These are phyloP conservation scores for Leuciscus idus DNA, from an alignment of 2,113 vertebrate genomes.

Conservation along the genomic window DNA sequence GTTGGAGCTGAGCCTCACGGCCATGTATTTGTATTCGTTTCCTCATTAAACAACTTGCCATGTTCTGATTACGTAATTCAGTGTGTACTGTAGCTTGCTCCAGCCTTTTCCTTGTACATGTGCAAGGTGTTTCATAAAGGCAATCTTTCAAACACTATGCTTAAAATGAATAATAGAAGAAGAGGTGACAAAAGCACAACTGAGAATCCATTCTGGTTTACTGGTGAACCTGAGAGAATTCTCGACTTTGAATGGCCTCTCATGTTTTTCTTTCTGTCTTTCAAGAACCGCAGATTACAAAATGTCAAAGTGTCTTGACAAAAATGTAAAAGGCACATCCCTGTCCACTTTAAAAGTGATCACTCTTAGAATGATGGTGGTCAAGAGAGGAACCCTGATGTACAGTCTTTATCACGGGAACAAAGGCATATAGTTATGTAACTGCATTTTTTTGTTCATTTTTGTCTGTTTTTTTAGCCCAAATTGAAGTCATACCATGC, in stretches of 20 bases:
- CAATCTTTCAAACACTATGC: neutral
- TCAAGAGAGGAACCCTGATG: neutral
- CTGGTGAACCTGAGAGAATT: neutral
- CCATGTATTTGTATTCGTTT: conserved; percentile 1
- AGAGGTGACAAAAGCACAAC: neutral
- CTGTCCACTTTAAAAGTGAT: neutral
- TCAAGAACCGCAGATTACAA: conserved; percentile 19
- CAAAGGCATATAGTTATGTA: conserved; percentile 41
- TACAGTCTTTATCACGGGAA: conserved; percentile 17
- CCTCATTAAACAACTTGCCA: conserved; percentile 10
- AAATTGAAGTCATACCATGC: conserved; percentile 99
- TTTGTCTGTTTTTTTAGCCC: conserved; percentile 81
- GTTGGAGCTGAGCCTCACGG: conserved; percentile 10
- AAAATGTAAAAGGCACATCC: conserved; percentile 39
- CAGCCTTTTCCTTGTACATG: neutral
- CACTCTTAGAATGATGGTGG: conserved; percentile 22
- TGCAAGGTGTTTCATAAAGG: neutral
- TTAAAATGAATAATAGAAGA: neutral
- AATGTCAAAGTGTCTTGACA: conserved; percentile 45
- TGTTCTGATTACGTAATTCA: conserved; percentile 13
- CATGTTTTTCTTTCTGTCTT: conserved; percentile 3
- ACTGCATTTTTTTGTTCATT: conserved; percentile 17
- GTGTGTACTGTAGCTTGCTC: neutral
- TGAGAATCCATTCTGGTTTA: neutral
- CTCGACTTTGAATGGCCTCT: neutral